Base-by-base conservation (phyloP, 2,888 invertebrate species). In the Neria commutata region DNA sequence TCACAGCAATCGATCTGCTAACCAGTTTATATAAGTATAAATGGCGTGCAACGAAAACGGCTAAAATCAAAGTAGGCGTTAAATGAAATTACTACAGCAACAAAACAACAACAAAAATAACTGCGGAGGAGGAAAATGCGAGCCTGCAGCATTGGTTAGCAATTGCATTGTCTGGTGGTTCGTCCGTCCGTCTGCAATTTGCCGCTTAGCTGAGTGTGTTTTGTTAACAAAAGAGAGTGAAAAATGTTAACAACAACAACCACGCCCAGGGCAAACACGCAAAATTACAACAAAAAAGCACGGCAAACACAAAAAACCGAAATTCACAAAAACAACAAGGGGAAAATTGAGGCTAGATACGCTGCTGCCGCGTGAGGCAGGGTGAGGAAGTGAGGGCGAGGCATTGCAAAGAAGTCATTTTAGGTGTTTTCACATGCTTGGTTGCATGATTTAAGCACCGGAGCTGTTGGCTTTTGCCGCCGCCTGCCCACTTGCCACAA, bases 181-280 rank as follows among this genome's bases (percentile, higher is more conserved):
- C n/a, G n/a, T n/a, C n/a, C n/a, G n/a, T n/a, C n/a, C 19, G 42
- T 53, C 45, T 45, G 50, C 72, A 72, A 69, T 53, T 54, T 67
- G 67, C 66, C 50, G 53, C 56, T 49, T 56, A 49, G 54, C 33
- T 26, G 21, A 60, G 54, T n/a, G n/a, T n/a, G n/a, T 29, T 54
- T 48, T 55, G 33, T 29, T 48, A 62, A 50, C 34, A 53, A 37
- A 53, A 16, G 59, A 54, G 40, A 61, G 60, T 58, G 42, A 50
- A 34, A 29, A 51, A 21, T 50, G 47, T 50, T 59, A 56, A 58
- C 61, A 66, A 67, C 62, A 72, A 65, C 61, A 66, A 68, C 66
- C 75, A 74, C 76, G 75, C 75, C 76, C 67, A 63, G 58, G 66
- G 76, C 76, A 74, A 75, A 75, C 75, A 76, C 76, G 75, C 75